Percentiles rank a stretch among this genome's conserved stretches.
Conservation (phyloP, 2,113 vertebrate genomes). For the Rhinoptilus africanus region DNA sequence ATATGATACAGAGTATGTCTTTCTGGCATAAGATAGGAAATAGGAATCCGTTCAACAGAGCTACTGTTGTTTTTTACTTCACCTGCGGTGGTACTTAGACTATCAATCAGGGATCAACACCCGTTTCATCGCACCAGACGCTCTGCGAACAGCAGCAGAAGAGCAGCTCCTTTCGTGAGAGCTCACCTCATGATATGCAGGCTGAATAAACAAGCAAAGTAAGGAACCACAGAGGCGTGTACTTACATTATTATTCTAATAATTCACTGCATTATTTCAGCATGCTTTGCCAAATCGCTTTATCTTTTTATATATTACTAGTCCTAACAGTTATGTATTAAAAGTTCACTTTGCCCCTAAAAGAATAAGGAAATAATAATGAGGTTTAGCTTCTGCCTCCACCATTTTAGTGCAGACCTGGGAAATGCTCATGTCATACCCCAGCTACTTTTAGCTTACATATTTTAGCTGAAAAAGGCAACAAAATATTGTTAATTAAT, state of each 20-base stretch:
- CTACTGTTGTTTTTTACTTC: neutral
- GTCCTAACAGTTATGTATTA: neutral
- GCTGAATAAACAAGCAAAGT: neutral
- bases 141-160: neutral
- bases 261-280: neutral
- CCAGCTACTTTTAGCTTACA: neutral
- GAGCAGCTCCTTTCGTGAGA: neutral
- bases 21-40: neutral
- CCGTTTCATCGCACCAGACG: neutral
- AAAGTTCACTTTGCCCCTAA: neutral
- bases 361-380: neutral
- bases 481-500: neutral
- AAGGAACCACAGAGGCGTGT: neutral
- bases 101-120: neutral
- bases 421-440: neutral
- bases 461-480: neutral
- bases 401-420: neutral
- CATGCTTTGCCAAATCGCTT: neutral
- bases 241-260: neutral
- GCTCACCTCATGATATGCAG: neutral
- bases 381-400: neutral
- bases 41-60: neutral
- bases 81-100: neutral
- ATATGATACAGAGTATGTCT: neutral
- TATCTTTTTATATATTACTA: neutral